phyloP scores from a whole-genome alignment of 2,888 invertebrate species.

The Unio pictorum region DNA sequence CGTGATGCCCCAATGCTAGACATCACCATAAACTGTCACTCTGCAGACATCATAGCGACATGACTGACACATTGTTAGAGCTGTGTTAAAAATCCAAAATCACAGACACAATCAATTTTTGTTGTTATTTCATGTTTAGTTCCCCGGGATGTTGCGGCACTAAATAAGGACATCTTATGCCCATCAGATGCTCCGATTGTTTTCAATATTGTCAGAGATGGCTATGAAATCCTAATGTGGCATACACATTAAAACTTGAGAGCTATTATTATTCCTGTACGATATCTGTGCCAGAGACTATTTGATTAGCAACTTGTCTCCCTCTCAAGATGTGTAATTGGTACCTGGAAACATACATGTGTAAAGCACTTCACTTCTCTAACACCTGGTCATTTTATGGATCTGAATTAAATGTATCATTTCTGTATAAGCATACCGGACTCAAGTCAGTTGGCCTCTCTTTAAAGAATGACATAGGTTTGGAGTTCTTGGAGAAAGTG shows the following conservation, averaged over 20 bases:
- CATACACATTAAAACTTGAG: conserved; percentile 8
- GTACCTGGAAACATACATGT: conserved; percentile 4
- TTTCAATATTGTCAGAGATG: conserved; percentile 2
- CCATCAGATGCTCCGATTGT: conserved; percentile 1
- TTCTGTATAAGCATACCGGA: not conserved
- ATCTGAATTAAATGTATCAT: not conserved
- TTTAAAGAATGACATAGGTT: not conserved
- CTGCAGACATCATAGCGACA: too few relatives aligned
- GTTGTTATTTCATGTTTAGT: conserved; percentile 7
- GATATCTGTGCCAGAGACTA: conserved; percentile 7
- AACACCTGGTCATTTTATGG: conserved; percentile 3
- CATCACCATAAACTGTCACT: conserved; percentile 12
- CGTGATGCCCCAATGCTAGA: conserved; percentile 6
- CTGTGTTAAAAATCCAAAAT: too few relatives aligned
- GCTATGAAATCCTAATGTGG: conserved; percentile 3
- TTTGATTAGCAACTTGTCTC: conserved; percentile 10
- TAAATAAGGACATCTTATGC: not conserved
- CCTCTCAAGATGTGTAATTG: conserved; percentile 4
- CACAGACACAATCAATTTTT: not conserved
- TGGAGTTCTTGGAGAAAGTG: not conserved
- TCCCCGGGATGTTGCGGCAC: conserved; percentile 14
- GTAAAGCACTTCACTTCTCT: conserved; percentile 1
- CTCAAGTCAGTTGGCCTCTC: conserved; percentile 4
- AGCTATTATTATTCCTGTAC: conserved; percentile 12
- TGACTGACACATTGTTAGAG: too few relatives aligned